Conservation (phyloP, 2,888 invertebrate species). For the Nebria salina region DNA sequence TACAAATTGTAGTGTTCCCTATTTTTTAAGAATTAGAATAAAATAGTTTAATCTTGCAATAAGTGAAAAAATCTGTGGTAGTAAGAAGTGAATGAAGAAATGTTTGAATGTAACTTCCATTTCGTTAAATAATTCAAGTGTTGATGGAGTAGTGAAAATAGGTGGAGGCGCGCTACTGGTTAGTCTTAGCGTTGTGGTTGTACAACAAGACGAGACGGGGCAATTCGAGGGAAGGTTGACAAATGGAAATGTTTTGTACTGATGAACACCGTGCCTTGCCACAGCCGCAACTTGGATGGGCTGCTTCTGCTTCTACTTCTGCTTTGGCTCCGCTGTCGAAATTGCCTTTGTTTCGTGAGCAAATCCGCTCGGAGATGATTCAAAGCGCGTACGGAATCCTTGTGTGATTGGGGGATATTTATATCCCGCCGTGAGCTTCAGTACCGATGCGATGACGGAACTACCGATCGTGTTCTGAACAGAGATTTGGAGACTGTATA, state of each 20-base stretch:
- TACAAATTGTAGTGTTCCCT: too few species aligned
- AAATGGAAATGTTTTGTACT: slow-evolving; percentile 46
- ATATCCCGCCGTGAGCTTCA: slow-evolving; percentile 20
- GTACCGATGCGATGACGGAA: slow-evolving; percentile 25
- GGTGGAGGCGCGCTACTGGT: not conserved
- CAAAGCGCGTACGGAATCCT: slow-evolving; percentile 39
- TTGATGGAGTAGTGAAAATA: not conserved
- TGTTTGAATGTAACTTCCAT: too few species aligned
- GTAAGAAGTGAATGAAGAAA: too few species aligned
- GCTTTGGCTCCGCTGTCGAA: slow-evolving; percentile 28
- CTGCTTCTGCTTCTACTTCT: not conserved
- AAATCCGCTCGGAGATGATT: slow-evolving; percentile 41
- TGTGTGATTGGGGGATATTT: slow-evolving; percentile 46
- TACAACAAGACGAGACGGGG: not conserved
- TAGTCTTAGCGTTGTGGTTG: not conserved
- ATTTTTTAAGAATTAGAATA: too few species aligned
- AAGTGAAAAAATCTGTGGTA: too few species aligned
- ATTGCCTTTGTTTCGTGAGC: slow-evolving; percentile 44
- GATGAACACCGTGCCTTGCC: slow-evolving; percentile 33
- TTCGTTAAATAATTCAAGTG: not conserved
- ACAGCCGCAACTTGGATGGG: slow-evolving; percentile 7
- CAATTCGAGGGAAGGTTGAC: slow-evolving; percentile 36
- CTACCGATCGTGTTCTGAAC: slow-evolving; percentile 35
- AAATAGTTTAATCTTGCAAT: too few species aligned
- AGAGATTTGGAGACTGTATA: slow-evolving; percentile 34